Percentiles rank a stretch among this genome's conserved stretches.
Evolutionary conservation across 2,113 vertebrate species (phyloP).

Genomic region (Heptranchias perlo): DNA sequence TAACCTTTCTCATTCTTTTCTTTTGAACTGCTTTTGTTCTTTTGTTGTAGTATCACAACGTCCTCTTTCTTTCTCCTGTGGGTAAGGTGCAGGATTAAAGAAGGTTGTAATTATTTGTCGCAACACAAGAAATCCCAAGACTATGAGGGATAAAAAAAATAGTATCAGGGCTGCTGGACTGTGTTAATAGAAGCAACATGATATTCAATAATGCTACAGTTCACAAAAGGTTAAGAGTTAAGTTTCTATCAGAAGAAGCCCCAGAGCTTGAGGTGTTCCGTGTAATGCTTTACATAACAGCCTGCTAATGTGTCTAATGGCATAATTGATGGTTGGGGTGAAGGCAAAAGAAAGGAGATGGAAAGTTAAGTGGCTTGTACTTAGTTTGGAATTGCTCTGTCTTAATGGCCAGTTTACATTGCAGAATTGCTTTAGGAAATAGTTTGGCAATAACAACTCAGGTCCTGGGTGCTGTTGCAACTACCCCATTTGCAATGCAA

Average conservation of each 20-base stretch:
- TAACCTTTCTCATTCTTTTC: not conserved
- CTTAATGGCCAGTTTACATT: not conserved
- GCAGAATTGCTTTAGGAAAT: constrained; percentile 25
- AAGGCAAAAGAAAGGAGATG: constrained; percentile 8
- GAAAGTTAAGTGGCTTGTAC: not conserved
- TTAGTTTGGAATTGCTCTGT: constrained; percentile 11
- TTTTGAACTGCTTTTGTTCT: not conserved
- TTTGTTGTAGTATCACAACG: not conserved
- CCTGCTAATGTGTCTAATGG: constrained; percentile 2
- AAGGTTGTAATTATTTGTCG: not conserved
- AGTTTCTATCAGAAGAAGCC: constrained; percentile 6
- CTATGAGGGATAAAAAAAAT: not conserved
- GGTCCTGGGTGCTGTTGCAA: not conserved
- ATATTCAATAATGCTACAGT: constrained; percentile 1
- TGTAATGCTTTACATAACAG: not conserved
- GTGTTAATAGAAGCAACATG: not conserved
- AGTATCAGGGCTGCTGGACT: not conserved
- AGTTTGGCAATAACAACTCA: not conserved
- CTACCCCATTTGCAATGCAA: not conserved
- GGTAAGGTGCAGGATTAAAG: not conserved
- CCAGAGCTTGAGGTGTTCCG: not conserved
- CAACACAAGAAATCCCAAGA: not conserved
- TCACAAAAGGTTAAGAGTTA: not conserved
- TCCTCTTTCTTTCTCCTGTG: not conserved
- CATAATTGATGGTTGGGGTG: constrained; percentile 8